phyloP scores from a whole-genome alignment of 2,113 vertebrate genomes.

The Percopsis transmontana region DNA sequence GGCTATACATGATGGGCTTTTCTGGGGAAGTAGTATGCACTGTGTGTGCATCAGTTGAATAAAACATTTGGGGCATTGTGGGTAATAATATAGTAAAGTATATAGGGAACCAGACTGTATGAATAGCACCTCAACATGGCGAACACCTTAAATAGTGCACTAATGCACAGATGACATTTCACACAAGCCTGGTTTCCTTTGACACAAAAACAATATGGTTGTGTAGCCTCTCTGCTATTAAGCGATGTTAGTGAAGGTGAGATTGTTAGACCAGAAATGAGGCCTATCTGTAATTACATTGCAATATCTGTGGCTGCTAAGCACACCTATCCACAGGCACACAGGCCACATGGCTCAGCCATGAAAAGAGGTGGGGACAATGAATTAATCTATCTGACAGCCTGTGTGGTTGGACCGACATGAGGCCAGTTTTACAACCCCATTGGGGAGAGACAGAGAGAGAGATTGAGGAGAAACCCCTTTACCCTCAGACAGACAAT shows the following conservation, averaged over 20 bases:
- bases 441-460: conserved; percentile 67
- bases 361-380: conserved; percentile 79
- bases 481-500: conserved; percentile 77
- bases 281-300: conserved; percentile 91
- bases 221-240: conserved; percentile 40
- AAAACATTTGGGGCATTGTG: too few species aligned
- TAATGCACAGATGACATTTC: too few species aligned
- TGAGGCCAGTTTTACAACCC: conserved; percentile 89
- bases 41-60: too few species aligned
- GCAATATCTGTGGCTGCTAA: conserved; percentile 68
- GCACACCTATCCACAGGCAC: conserved; percentile 84
- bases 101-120: too few species aligned
- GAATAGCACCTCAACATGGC: too few species aligned
- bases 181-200: conserved; percentile 39
- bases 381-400: conserved; percentile 95
- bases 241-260: conserved; percentile 27
- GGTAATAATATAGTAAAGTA: too few species aligned
- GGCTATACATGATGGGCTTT: too few species aligned
- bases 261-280: conserved; percentile 71
- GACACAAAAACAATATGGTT: conserved; percentile 39
- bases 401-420: conserved; percentile 87
- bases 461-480: conserved; percentile 21
- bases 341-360: conserved; percentile 85
- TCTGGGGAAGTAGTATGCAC: too few species aligned
- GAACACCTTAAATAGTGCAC: too few species aligned